Conservation (phyloP, 2,888 invertebrate genomes). For the Polymixis lichenea region DNA sequence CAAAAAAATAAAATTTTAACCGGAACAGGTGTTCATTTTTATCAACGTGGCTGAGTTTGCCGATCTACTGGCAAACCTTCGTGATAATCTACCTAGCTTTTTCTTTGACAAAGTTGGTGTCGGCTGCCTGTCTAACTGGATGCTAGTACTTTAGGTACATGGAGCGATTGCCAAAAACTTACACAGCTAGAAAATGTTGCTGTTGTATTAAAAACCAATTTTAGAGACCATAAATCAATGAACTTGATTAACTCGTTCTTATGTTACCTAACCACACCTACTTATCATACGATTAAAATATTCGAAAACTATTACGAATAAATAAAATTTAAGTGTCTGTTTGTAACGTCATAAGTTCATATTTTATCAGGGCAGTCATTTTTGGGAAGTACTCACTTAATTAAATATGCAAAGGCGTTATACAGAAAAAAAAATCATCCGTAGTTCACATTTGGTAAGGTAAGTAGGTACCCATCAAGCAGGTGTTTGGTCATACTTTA, state of each 20-base stretch:
- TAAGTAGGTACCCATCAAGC: too few relatives aligned
- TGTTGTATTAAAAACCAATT: background rate
- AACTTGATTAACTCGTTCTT: constrained; percentile 10
- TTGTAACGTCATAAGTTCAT: background rate
- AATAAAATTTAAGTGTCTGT: too few relatives aligned
- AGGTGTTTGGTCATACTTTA: background rate
- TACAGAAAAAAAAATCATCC: background rate
- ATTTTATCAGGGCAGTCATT: background rate
- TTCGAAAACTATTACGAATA: background rate
- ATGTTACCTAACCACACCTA: background rate
- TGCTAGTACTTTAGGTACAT: background rate
- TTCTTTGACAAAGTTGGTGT: background rate
- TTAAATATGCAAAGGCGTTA: background rate
- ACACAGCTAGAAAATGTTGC: background rate
- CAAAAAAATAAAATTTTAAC: background rate
- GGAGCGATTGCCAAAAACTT: background rate
- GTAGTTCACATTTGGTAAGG: background rate
- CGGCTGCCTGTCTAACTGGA: background rate
- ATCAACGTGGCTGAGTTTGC: too few relatives aligned
- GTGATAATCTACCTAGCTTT: background rate
- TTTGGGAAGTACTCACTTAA: too few relatives aligned
- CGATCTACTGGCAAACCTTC: background rate
- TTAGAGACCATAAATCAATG: background rate
- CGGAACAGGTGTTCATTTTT: background rate
- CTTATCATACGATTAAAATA: background rate